These are phyloP conservation scores for Pontoporia blainvillei DNA, from an alignment of 2,113 vertebrate species.

Conservation along the genomic window DNA sequence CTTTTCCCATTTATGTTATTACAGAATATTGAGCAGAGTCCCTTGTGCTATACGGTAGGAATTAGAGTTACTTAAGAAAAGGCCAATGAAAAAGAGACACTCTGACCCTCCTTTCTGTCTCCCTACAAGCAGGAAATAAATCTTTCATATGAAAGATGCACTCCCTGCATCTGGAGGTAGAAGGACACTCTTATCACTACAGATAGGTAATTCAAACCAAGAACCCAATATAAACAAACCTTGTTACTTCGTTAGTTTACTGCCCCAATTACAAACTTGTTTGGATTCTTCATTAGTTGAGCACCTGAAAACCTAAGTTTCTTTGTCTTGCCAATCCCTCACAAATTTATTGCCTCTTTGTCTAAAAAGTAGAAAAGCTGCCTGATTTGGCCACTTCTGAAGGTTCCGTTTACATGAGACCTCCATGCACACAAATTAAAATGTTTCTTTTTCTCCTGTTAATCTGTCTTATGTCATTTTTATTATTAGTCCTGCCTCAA, in stretches of 20 bases:
- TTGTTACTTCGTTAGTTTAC: neutral
- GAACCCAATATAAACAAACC: neutral
- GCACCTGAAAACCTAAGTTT: neutral
- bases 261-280: neutral
- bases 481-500: neutral
- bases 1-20: neutral
- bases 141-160: neutral
- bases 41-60: neutral
- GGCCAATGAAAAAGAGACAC: neutral
- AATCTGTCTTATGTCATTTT: neutral
- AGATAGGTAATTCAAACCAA: neutral
- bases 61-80: neutral
- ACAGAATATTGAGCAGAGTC: neutral
- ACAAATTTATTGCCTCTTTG: neutral
- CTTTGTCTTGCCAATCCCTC: neutral
- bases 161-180: neutral
- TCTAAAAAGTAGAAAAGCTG: neutral
- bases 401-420: neutral
- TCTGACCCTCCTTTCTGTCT: neutral
- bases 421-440: neutral
- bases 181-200: neutral
- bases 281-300: neutral
- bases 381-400: neutral
- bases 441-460: neutral
- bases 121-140: neutral